A percentile compares a stretch with the other conserved stretches of the same genome.
These are phyloP conservation scores for Dallia pectoralis DNA, from an alignment of 2,797 vertebrate species.

Conservation along the genomic window DNA sequence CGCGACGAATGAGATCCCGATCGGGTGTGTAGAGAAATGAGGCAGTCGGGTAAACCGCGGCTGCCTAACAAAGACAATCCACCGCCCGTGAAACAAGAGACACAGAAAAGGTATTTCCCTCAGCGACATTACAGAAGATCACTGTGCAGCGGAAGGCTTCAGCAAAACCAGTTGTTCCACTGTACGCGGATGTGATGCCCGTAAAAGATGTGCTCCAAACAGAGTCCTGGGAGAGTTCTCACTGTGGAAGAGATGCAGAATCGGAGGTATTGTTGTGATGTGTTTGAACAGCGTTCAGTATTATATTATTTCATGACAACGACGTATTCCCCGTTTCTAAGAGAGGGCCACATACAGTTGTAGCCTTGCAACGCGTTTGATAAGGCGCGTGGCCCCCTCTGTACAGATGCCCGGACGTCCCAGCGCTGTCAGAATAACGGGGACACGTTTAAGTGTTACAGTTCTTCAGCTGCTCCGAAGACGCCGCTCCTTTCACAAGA, in stretches of 20 bases:
- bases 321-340: not conserved
- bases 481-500: conserved; percentile 61
- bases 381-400: conserved; percentile 4
- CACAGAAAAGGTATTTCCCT: conserved; percentile 29
- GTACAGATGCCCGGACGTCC: conserved; percentile 25
- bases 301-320: too few relatives aligned
- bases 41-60: conserved; percentile 17
- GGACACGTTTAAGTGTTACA: conserved; percentile 42
- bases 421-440: conserved; percentile 53
- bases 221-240: not conserved
- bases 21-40: conserved; percentile 37
- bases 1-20: conserved; percentile 44
- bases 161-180: conserved; percentile 20
- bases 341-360: conserved; percentile 17
- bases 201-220: conserved; percentile 33
- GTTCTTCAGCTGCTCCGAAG: conserved; percentile 44
- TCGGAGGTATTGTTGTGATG: not conserved
- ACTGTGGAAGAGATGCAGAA: not conserved
- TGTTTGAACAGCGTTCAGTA: too few relatives aligned
- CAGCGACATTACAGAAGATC: conserved; percentile 35
- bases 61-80: not conserved
- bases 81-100: conserved; percentile 15
- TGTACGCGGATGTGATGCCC: conserved; percentile 27
- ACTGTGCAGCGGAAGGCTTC: conserved; percentile 11
- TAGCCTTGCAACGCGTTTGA: conserved; percentile 23